Evolutionary conservation across 2,797 vertebrate genomes (phyloP).

Genomic region (Clarias fuscus): DNA sequence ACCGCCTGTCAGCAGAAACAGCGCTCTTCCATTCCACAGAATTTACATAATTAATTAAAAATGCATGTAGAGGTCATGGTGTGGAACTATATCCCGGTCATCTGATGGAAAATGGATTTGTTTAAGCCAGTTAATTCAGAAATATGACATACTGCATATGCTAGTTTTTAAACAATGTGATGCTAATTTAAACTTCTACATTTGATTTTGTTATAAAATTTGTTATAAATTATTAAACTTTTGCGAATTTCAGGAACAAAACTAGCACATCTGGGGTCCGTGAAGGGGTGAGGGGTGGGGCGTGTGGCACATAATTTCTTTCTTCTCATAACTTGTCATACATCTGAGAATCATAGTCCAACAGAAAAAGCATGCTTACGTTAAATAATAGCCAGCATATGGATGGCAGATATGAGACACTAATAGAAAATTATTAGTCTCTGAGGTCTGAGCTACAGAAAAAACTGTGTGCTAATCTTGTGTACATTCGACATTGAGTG

Average conservation of each 20-base stretch:
- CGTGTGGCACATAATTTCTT: neutral
- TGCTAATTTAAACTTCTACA: neutral
- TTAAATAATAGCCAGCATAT: neutral
- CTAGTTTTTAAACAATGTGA: neutral
- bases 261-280: neutral
- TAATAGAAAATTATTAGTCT: slow-evolving; percentile 1
- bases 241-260: too few species aligned
- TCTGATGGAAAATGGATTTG: slow-evolving; percentile 26
- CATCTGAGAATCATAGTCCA: neutral
- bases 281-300: neutral
- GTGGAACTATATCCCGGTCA: slow-evolving; percentile 18
- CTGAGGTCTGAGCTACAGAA: neutral
- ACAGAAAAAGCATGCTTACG: neutral
- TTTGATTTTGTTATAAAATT: neutral
- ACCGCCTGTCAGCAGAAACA: slow-evolving; percentile 51
- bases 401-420: neutral
- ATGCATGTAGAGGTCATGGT: slow-evolving; percentile 25
- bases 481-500: neutral
- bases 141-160: slow-evolving; percentile 15
- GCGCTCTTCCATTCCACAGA: slow-evolving; percentile 43
- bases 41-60: slow-evolving; percentile 52
- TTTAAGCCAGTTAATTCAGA: neutral
- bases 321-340: neutral
- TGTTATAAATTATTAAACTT: neutral
- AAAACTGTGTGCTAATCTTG: neutral